Percentiles rank a stretch among this genome's conserved stretches.
These are phyloP conservation scores for Athrips mouffetella DNA, from an alignment of 2,888 invertebrate species.

Conservation along the genomic window DNA sequence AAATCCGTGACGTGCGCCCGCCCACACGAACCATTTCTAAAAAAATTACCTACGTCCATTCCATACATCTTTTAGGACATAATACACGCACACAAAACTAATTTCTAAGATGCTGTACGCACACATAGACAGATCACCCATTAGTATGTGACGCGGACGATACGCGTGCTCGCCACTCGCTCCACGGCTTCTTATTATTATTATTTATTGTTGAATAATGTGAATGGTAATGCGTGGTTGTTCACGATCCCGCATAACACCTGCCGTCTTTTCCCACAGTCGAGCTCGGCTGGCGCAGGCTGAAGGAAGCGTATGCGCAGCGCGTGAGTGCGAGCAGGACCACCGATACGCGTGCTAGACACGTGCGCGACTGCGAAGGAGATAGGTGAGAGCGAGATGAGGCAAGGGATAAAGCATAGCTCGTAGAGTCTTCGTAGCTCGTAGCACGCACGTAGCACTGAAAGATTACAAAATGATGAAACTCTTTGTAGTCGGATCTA, in stretches of 20 bases:
- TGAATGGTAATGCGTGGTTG: slow-evolving; percentile 79
- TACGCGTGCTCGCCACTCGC: slow-evolving; percentile 77
- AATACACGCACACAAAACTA: slow-evolving; percentile 35
- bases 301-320: slow-evolving; percentile 49
- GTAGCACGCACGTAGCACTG: slow-evolving; percentile 46
- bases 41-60: slow-evolving; percentile 55
- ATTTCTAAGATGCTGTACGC: slow-evolving; percentile 37
- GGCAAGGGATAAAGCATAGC: slow-evolving; percentile 44
- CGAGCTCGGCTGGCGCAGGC: slow-evolving; percentile 42
- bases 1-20: slow-evolving; percentile 69
- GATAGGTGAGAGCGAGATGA: slow-evolving; percentile 41
- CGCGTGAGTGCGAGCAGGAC: slow-evolving; percentile 58
- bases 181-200: slow-evolving; percentile 77
- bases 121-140: slow-evolving; percentile 52
- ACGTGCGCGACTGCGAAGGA: slow-evolving; percentile 51
- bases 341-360: slow-evolving; percentile 38
- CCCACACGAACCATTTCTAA: slow-evolving; percentile 62
- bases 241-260: slow-evolving; percentile 80
- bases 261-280: slow-evolving; percentile 81
- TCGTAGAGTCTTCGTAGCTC: slow-evolving; percentile 35
- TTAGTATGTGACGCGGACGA: slow-evolving; percentile 66
- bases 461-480: slow-evolving; percentile 14
- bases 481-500: slow-evolving; percentile 15
- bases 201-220: slow-evolving; percentile 79
- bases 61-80: slow-evolving; percentile 32